Base-by-base conservation (phyloP, 2,888 invertebrate species). In the Agelastica alni region DNA sequence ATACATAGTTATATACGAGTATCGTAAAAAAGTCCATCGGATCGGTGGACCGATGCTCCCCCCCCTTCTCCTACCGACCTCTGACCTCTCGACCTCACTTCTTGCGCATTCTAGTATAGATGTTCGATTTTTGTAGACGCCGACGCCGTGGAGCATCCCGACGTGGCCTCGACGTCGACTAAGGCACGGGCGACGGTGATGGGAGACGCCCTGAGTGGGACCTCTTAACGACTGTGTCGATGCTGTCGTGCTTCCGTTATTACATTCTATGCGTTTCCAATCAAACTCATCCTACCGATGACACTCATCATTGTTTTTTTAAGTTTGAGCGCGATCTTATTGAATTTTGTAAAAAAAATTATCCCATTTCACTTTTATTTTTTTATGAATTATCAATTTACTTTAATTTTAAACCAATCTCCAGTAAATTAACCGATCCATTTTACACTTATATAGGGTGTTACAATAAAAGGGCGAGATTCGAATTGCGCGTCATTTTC, bases 61-160 rank as follows among this genome's bases (percentile, higher is more conserved):
- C 62, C 60, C 64, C 64, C 65, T 43, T 17, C 36, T 36, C 53
- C 61, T 16, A 14, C 41, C 55, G 61, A 61, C 62, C 65, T 59
- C 60, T 62, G 65, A 63, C 65, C 63, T 63, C 63, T 63, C 64
- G 63, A 62, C 63, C 63, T 61, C 61, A 60, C 62, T 74, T 73
- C 74, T 74, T 73, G 73, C 74, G 75, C 74, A 70, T 70, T 67
- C 66, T 62, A 72, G 70, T 75, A 74, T 75, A 74, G 75, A 75
- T 71, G 75, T 75, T 76, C 76, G 76, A 76, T 76, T 75, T 75
- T 75, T 75, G 74, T 69, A 70, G 72, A 74, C 74, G 74, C 68
- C 65, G 70, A 67, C 69, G 70, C 71, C 70, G 73, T 71, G 68
- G 61, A 55, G 60, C 54, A 41, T 52, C 59, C 37, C 43, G 48